Evolutionary conservation across 2,797 vertebrate genomes (phyloP).

Genomic region (Zonotrichia albicollis): DNA sequence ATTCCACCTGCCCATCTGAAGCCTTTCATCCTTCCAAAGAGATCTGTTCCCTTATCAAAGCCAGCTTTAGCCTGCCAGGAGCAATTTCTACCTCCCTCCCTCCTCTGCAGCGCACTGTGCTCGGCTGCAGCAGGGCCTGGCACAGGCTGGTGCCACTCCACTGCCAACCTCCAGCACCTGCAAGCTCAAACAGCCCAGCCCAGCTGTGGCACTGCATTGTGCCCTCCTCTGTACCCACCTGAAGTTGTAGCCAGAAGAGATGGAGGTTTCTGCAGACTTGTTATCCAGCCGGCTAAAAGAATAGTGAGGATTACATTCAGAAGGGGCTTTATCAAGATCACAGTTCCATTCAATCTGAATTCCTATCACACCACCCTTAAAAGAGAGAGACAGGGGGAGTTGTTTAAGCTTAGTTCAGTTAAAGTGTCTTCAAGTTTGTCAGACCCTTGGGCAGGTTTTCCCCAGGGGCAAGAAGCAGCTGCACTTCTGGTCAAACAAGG

Average conservation of each 20-base stretch:
- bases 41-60: background rate
- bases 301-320: constrained; percentile 88
- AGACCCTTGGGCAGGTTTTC: background rate
- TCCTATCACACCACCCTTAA: constrained; percentile 91
- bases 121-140: background rate
- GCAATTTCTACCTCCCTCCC: background rate
- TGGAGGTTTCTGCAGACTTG: constrained; percentile 73
- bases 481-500: background rate
- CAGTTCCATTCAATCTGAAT: constrained; percentile 94
- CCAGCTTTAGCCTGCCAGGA: background rate
- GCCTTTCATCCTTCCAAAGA: background rate
- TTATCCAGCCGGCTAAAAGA: constrained; percentile 90
- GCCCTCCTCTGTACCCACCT: constrained; percentile 75
- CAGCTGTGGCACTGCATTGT: rapidly evolving
- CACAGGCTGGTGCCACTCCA: background rate
- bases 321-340: constrained; percentile 88
- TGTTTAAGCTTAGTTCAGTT: constrained; percentile 8
- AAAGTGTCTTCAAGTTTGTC: background rate
- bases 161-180: background rate
- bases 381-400: constrained; percentile 59
- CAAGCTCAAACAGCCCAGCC: background rate
- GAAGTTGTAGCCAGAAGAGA: constrained; percentile 94
- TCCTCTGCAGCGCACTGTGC: background rate
- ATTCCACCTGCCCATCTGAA: background rate
- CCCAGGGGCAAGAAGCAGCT: background rate